Evolutionary conservation across 2,113 vertebrate species (phyloP).

Genomic region (Melanocharis versteri): DNA sequence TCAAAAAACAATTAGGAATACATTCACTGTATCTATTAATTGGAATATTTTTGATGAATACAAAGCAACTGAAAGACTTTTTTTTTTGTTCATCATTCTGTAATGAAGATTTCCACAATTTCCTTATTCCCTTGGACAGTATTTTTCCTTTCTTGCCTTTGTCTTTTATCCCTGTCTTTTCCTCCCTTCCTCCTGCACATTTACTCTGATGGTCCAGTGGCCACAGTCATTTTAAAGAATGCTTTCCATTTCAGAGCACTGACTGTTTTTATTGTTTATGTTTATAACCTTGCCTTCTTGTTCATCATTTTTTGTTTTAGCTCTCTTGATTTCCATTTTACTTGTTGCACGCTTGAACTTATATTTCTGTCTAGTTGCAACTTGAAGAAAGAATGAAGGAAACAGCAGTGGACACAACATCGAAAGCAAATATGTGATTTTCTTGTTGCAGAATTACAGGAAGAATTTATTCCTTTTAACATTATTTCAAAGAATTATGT

Average conservation of each 20-base stretch:
- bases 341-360: background rate
- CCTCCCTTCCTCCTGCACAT: constrained; percentile 33
- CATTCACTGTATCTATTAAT: background rate
- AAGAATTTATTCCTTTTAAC: background rate
- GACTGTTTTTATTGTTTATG: background rate
- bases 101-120: background rate
- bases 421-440: background rate
- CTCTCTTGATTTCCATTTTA: background rate
- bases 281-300: background rate
- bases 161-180: constrained; percentile 35
- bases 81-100: rapidly evolving
- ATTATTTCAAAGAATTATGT: background rate
- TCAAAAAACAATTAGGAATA: background rate
- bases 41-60: background rate
- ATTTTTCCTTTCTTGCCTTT: background rate
- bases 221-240: constrained; percentile 22
- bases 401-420: background rate
- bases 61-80: background rate
- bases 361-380: background rate
- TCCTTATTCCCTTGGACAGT: background rate
- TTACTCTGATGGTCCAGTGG: constrained; percentile 10
- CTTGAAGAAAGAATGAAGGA: background rate
- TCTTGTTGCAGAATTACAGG: background rate
- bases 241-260: background rate
- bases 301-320: background rate